phyloP scores from a whole-genome alignment of 2,113 vertebrate species.

The Microcebus tavaratra region DNA sequence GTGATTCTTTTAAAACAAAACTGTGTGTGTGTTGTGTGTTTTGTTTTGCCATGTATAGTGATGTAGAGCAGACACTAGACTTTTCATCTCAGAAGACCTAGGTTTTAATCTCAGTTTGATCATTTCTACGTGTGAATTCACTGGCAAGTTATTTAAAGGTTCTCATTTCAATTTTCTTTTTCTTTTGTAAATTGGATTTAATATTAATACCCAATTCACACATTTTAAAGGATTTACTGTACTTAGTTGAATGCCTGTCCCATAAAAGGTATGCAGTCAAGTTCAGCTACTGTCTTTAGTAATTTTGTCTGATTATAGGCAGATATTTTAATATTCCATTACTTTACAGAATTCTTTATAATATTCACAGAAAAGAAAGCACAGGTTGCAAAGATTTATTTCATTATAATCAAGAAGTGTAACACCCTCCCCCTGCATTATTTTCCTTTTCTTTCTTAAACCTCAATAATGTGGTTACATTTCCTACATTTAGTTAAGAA shows the following conservation, averaged over 20 bases:
- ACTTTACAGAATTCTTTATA: neutral
- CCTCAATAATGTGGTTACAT: neutral
- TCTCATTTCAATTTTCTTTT: neutral
- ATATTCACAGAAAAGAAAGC: neutral
- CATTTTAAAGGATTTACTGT: neutral
- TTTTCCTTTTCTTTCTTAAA: neutral
- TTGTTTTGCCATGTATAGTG: neutral
- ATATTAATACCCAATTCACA: neutral
- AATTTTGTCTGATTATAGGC: neutral
- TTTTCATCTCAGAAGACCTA: neutral
- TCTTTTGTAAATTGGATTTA: neutral
- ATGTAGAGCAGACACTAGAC: neutral
- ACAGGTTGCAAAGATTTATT: neutral
- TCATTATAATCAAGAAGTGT: neutral
- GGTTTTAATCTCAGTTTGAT: neutral
- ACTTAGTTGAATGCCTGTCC: neutral
- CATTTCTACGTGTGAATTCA: neutral
- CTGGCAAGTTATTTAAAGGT: neutral
- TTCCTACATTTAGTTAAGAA: neutral
- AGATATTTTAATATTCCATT: neutral
- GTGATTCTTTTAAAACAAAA: neutral
- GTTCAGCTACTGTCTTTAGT: neutral
- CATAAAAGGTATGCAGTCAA: no score
- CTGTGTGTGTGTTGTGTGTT: neutral
- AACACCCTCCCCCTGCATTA: rapidly evolving